Evolutionary conservation across 2,113 vertebrate species (phyloP).

Genomic region (Carassius carassius): DNA sequence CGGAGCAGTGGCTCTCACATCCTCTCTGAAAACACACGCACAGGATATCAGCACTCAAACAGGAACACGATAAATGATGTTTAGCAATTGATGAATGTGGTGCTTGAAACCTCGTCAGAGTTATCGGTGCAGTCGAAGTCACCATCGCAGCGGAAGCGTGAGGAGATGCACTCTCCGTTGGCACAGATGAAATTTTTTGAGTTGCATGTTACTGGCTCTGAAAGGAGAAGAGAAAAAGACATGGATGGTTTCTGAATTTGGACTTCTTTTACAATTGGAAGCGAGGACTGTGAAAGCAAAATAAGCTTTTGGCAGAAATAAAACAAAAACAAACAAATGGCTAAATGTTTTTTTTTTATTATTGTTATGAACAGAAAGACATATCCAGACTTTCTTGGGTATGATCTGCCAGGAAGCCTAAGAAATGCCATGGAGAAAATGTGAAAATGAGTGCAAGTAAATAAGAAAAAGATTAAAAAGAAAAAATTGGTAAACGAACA

Average conservation of each 20-base stretch:
- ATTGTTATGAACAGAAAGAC: not conserved
- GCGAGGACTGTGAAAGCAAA: not conserved
- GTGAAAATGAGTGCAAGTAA: not conserved
- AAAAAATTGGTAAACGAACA: not conserved
- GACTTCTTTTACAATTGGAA: not conserved
- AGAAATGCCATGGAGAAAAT: not conserved
- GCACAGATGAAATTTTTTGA: constrained; percentile 85
- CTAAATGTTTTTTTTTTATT: not conserved
- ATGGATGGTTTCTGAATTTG: not conserved
- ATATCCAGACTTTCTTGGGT: not conserved
- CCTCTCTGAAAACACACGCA: constrained; percentile 73
- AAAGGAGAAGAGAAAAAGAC: constrained; percentile 20
- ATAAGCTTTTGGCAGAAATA: not conserved
- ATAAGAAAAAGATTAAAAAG: not conserved
- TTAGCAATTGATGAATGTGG: not conserved
- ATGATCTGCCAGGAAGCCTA: not conserved
- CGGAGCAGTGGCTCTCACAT: constrained; percentile 82
- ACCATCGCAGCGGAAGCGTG: constrained; percentile 87
- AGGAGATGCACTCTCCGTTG: constrained; percentile 85
- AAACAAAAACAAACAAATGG: constrained; percentile 7
- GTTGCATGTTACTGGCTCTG: constrained; percentile 84
- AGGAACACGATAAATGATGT: not conserved
- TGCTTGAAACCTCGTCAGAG: constrained; percentile 78
- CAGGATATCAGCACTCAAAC: not conserved
- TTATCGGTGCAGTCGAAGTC: constrained; percentile 87